Percentiles rank a stretch among this genome's conserved stretches.
Evolutionary conservation across 2,797 vertebrate genomes (phyloP).

Genomic region (Bradypodion ventrale): DNA sequence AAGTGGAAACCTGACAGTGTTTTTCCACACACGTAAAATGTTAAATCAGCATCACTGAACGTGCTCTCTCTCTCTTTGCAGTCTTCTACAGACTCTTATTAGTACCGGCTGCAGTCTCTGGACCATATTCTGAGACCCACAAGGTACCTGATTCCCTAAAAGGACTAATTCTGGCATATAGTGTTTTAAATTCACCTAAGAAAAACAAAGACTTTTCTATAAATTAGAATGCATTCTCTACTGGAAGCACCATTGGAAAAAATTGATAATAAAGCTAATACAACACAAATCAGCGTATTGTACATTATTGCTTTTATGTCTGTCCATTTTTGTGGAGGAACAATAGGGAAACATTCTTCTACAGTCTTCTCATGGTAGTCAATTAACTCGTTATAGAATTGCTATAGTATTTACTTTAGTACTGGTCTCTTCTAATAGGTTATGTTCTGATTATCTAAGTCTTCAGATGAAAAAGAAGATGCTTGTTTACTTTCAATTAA

Average conservation of each 20-base stretch:
- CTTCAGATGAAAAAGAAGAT: background rate
- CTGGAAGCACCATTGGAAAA: background rate
- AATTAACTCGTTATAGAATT: conserved; percentile 10
- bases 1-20: background rate
- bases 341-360: conserved; percentile 24
- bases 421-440: background rate
- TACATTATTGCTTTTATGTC: conserved; percentile 20
- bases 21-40: background rate
- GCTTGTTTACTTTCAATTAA: background rate
- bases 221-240: conserved; percentile 21
- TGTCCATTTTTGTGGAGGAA: conserved; percentile 10
- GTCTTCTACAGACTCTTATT: conserved; percentile 3
- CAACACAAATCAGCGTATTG: conserved; percentile 28
- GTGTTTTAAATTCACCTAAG: background rate
- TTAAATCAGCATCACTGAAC: background rate
- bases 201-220: background rate
- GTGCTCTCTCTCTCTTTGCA: conserved; percentile 9
- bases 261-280: conserved; percentile 31
- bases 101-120: background rate
- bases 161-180: background rate
- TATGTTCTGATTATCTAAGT: background rate
- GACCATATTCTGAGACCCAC: background rate
- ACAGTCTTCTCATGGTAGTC: conserved; percentile 15
- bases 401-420: background rate
- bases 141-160: background rate